Percentiles rank a stretch among this genome's conserved stretches.
phyloP scores from a whole-genome alignment of 2,797 vertebrate species.

The Channallabes apus region DNA sequence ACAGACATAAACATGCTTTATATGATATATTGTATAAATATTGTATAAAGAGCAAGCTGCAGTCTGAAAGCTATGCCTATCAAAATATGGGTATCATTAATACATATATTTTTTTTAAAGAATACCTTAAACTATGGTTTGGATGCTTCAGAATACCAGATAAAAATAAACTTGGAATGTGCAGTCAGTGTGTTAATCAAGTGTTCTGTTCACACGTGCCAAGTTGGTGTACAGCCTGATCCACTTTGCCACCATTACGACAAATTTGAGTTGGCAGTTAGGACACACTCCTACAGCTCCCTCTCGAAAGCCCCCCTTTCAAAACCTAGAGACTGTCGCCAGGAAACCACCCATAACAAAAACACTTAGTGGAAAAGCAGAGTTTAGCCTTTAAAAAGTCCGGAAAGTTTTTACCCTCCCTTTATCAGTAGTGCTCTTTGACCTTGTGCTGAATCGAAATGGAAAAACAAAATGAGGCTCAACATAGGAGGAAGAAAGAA shows the following conservation, averaged over 20 bases:
- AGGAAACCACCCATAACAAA: constrained; percentile 35
- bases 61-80: not conserved
- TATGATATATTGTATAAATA: no score
- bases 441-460: not conserved
- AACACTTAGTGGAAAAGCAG: constrained; percentile 31
- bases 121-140: not conserved
- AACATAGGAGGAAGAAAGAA: not conserved
- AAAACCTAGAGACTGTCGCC: constrained; percentile 16
- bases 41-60: not conserved
- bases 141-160: not conserved
- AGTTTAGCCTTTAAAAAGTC: constrained; percentile 23
- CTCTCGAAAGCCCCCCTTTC: not conserved
- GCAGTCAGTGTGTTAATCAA: not conserved
- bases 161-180: constrained; percentile 2
- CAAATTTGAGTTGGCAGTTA: constrained; percentile 7
- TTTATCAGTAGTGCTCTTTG: constrained; percentile 45
- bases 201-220: not conserved
- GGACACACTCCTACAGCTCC: not conserved
- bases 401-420: not conserved
- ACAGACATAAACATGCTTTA: not conserved
- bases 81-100: not conserved
- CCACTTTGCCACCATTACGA: not conserved
- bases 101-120: not conserved
- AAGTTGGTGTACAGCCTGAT: not conserved
- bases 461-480: constrained; percentile 9